These are phyloP conservation scores for Amblyjoppa fuscipennis DNA, from an alignment of 2,888 invertebrate species.

Conservation along the genomic window DNA sequence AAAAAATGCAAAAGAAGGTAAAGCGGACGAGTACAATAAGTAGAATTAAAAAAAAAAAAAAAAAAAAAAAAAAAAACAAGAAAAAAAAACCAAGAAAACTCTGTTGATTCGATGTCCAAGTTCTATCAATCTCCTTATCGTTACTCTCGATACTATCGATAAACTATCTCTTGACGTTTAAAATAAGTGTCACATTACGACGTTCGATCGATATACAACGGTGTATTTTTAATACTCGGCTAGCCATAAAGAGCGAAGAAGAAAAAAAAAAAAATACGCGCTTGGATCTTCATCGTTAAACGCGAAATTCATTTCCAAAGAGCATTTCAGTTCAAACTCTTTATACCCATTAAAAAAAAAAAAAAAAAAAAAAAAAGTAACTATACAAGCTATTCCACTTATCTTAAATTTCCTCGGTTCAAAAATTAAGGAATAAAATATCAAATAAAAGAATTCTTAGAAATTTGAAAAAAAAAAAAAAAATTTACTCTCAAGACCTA, in stretches of 20 bases:
- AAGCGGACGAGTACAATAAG: conserved; percentile 5
- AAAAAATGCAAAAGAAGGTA: neutral
- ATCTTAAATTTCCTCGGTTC: neutral
- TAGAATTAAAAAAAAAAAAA: conserved; percentile 15
- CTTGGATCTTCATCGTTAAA: conserved; percentile 17
- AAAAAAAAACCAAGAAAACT: conserved; percentile 58
- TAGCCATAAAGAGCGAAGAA: neutral
- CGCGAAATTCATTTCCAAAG: neutral
- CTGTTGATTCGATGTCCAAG: conserved; percentile 76
- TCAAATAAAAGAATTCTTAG: neutral
- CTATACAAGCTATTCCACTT: neutral
- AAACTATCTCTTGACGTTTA: conserved; percentile 74
- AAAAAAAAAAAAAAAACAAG: too few species aligned
- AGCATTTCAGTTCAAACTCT: neutral
- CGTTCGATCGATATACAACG: conserved; percentile 76
- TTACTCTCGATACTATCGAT: conserved; percentile 71
- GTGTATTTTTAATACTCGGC: conserved; percentile 65
- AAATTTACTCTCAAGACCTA: neutral
- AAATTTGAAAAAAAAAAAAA: neutral
- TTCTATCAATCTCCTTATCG: conserved; percentile 67
- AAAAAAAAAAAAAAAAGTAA: neutral
- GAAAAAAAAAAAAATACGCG: conserved; percentile 26
- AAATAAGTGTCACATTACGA: conserved; percentile 78
- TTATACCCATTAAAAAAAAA: too few species aligned
- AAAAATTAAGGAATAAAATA: neutral